Evolutionary conservation across 37 sponge, comb jelly and placozoan species (phyloP).

Genomic region (Aphrocallistes beatrix): DNA sequence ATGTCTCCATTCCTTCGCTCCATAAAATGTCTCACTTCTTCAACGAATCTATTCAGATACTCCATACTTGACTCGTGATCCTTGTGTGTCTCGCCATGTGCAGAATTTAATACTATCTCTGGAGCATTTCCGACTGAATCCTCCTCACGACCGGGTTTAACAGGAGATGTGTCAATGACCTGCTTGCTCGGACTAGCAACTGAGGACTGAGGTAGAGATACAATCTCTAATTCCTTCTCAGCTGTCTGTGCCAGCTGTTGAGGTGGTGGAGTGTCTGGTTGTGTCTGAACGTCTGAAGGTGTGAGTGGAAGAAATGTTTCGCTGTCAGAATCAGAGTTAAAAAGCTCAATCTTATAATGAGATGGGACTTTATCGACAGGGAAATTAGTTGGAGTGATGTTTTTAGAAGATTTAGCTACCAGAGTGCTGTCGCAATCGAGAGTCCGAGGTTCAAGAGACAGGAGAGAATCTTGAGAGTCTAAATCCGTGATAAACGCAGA

Average conservation of each 20-base stretch:
- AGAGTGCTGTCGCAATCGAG: background rate
- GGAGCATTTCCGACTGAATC: too few species aligned
- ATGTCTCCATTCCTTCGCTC: background rate
- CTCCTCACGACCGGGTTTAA: too few species aligned
- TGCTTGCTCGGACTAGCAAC: background rate
- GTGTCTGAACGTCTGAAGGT: background rate
- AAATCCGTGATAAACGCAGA: background rate
- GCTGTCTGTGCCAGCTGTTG: too few species aligned
- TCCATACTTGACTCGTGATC: background rate
- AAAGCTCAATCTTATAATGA: background rate
- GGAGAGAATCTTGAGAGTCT: background rate
- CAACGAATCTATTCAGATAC: background rate
- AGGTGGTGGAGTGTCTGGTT: background rate
- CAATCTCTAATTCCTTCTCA: background rate
- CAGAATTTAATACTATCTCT: too few species aligned
- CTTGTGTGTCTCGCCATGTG: too few species aligned
- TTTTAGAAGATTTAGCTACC: too few species aligned
- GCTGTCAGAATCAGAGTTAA: background rate
- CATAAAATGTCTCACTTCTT: background rate
- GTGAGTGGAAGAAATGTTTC: conserved; percentile 7
- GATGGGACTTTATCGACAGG: background rate
- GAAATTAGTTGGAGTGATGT: too few species aligned
- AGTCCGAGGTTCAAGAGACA: background rate
- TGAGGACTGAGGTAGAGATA: background rate
- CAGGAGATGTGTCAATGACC: background rate